Conservation (phyloP, 2,888 invertebrate species). For the Pyrocoelia pectoralis region DNA sequence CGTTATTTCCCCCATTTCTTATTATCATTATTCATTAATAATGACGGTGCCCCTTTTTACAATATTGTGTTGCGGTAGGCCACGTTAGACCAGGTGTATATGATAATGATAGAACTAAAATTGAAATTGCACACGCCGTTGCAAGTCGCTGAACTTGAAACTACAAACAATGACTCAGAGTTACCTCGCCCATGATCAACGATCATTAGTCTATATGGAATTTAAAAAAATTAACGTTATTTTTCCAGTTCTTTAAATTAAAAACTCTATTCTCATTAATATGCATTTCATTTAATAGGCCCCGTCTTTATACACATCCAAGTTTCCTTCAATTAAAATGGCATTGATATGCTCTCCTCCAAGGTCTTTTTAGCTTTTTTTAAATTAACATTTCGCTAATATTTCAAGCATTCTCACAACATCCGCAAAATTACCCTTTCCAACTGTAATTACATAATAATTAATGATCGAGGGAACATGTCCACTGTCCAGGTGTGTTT, state of each 20-base stretch:
- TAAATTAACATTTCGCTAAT: background rate
- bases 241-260: background rate
- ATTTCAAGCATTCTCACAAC: background rate
- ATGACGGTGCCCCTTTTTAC: background rate
- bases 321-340: background rate
- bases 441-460: too few species aligned
- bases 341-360: background rate
- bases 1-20: too few species aligned
- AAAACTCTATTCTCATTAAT: too few species aligned
- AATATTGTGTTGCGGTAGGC: background rate
- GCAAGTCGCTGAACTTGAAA: constrained; percentile 8
- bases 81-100: background rate
- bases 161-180: constrained; percentile 9
- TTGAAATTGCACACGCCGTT: constrained; percentile 1
- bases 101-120: background rate
- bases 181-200: constrained; percentile 4
- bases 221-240: background rate
- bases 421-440: too few species aligned
- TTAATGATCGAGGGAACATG: too few species aligned
- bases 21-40: background rate
- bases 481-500: too few species aligned
- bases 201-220: background rate
- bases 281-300: background rate
- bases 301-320: background rate
- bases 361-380: background rate